Evolutionary conservation across 2,797 vertebrate species (phyloP).

Genomic region (Nyctalus aviator): DNA sequence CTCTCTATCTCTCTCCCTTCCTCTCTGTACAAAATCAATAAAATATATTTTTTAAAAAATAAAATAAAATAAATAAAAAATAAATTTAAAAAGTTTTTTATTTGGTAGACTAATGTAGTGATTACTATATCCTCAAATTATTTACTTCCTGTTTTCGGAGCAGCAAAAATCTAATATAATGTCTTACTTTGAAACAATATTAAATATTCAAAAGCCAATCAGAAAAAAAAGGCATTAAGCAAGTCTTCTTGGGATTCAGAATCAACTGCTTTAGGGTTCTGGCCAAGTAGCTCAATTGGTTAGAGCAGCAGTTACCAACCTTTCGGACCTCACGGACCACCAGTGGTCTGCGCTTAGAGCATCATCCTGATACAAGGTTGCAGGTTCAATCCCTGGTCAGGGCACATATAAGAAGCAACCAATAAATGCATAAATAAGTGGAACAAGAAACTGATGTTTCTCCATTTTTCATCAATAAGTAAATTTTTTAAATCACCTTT

Average conservation of each 20-base stretch:
- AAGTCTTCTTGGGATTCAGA: not conserved
- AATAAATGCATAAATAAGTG: not conserved
- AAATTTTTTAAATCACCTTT: not conserved
- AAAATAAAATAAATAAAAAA: not conserved
- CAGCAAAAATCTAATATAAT: not conserved
- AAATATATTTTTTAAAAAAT: not conserved
- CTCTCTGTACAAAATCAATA: too few species aligned
- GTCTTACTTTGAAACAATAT: slow-evolving; percentile 6
- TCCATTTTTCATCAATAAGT: not conserved
- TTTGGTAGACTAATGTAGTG: not conserved
- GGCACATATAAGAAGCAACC: not conserved
- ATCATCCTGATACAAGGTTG: not conserved
- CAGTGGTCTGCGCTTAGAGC: not conserved
- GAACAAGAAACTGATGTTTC: not conserved
- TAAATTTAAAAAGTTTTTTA: not conserved
- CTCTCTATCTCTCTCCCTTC: too few species aligned
- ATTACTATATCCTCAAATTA: slow-evolving; percentile 19
- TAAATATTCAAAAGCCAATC: slow-evolving; percentile 54
- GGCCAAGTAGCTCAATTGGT: not conserved
- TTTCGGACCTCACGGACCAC: too few species aligned
- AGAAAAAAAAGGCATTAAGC: not conserved
- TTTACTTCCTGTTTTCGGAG: slow-evolving; percentile 37
- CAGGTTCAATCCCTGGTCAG: not conserved
- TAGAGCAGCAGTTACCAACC: too few species aligned
- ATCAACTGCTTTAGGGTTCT: not conserved